A percentile compares a stretch with the other conserved stretches of the same genome.
These are phyloP conservation scores for Porites evermanni DNA, from an alignment of 92 coral and sea anemone species.

Conservation along the genomic window DNA sequence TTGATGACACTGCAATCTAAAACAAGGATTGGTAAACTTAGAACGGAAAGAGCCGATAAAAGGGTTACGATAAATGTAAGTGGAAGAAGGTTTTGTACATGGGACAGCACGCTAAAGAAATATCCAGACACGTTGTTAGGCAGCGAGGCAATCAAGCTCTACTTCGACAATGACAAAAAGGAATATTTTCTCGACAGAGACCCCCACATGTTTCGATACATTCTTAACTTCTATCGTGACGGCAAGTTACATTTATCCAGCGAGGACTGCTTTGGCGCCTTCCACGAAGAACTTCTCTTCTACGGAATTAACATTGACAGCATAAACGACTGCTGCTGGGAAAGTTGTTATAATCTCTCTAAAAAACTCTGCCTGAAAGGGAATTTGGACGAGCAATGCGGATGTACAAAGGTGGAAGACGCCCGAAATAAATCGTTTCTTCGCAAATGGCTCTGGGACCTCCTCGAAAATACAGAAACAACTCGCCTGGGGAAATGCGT, in stretches of 20 bases:
- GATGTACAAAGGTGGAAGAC: not conserved
- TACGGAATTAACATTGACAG: constrained; percentile 87
- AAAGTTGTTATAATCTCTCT: constrained; percentile 51
- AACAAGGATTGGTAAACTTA: constrained; percentile 21
- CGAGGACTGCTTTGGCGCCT: constrained; percentile 88
- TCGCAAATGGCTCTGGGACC: constrained; percentile 71
- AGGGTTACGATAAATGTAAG: constrained; percentile 86
- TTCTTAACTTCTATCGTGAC: constrained; percentile 88
- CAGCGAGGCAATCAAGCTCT: constrained; percentile 80
- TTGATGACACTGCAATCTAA: constrained; percentile 80
- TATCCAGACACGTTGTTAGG: constrained; percentile 95
- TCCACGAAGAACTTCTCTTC: constrained; percentile 82
- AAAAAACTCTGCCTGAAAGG: constrained; percentile 12
- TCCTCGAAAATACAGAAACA: constrained; percentile 77
- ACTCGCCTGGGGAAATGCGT: constrained; percentile 54
- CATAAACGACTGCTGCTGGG: constrained; percentile 89
- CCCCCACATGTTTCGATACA: constrained; percentile 94
- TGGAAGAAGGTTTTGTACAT: constrained; percentile 87
- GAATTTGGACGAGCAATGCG: not conserved
- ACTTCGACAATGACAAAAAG: constrained; percentile 81
- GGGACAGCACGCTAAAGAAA: constrained; percentile 93
- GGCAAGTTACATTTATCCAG: constrained; percentile 90
- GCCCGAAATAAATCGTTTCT: constrained; percentile 16
- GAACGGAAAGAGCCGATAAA: constrained; percentile 50
- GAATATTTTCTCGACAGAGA: constrained; percentile 96